Evolutionary conservation across 2,888 invertebrate species (phyloP).

Genomic region (Tetragonisca angustula): DNA sequence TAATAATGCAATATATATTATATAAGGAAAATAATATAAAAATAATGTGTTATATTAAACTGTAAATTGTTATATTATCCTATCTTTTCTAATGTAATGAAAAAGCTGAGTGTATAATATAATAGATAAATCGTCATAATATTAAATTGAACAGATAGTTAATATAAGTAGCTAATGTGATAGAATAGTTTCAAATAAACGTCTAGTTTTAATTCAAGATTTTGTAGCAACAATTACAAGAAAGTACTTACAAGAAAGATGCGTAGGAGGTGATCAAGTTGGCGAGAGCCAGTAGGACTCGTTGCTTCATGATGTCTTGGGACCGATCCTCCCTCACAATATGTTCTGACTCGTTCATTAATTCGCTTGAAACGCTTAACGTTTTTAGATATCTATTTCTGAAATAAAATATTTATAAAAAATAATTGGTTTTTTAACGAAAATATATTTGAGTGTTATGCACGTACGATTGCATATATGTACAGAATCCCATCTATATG

Average conservation of each 20-base stretch:
- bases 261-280: conserved; percentile 77
- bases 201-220: background rate
- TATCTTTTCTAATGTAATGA: background rate
- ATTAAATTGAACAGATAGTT: background rate
- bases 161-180: background rate
- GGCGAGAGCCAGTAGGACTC: conserved; percentile 75
- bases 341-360: conserved; percentile 69
- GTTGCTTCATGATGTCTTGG: conserved; percentile 77
- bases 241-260: conserved; percentile 74
- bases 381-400: conserved; percentile 52
- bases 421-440: too few species aligned
- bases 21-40: too few species aligned
- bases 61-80: background rate
- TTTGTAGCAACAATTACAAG: background rate
- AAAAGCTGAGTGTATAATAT: background rate
- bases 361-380: conserved; percentile 64
- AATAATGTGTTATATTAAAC: too few species aligned
- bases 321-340: conserved; percentile 64
- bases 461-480: too few species aligned
- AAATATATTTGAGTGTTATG: background rate
- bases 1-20: too few species aligned
- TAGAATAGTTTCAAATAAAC: background rate
- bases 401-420: conserved; percentile 16
- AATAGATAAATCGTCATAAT: background rate
- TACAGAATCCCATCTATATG: too few species aligned